Conservation (phyloP, 1,140 invertebrate genomes). For the Papilio glaucus region DNA sequence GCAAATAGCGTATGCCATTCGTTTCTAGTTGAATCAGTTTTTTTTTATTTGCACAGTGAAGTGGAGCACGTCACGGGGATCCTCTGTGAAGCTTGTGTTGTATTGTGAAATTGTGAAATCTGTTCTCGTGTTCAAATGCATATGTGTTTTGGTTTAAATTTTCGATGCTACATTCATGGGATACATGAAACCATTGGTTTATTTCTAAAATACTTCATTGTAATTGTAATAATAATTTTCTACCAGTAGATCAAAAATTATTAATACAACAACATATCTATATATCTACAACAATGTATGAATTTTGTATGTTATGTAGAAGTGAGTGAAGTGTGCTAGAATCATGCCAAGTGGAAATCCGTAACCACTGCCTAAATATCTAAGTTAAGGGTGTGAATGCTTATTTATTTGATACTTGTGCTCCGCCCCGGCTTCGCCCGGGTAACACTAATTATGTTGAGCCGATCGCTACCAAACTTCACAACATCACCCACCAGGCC, state of each 20-base stretch:
- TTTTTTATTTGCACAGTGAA: constrained; percentile 28
- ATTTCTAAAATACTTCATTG: not conserved
- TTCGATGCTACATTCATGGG: not conserved
- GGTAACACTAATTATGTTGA: no score
- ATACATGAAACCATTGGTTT: not conserved
- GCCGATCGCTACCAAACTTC: no score
- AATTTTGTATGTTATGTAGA: no score
- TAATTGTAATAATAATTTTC: not conserved
- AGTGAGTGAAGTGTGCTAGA: no score
- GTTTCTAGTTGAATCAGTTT: constrained; percentile 21
- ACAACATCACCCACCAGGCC: no score
- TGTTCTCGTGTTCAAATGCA: constrained; percentile 20
- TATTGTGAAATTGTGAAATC: constrained; percentile 23
- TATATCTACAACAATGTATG: no score
- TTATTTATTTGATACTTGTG: no score
- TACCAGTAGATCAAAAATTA: not conserved
- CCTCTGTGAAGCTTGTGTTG: constrained; percentile 27
- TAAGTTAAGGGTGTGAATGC: no score
- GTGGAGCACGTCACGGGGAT: constrained; percentile 15
- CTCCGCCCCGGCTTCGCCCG: no score
- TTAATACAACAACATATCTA: no score
- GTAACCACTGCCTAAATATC: no score
- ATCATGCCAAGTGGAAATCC: no score
- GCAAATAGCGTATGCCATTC: constrained; percentile 26
- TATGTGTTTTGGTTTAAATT: constrained; percentile 2